Percentiles rank a stretch among this genome's conserved stretches.
Conservation (phyloP, 2,888 invertebrate species). For the Lycocerus yunnanus region DNA sequence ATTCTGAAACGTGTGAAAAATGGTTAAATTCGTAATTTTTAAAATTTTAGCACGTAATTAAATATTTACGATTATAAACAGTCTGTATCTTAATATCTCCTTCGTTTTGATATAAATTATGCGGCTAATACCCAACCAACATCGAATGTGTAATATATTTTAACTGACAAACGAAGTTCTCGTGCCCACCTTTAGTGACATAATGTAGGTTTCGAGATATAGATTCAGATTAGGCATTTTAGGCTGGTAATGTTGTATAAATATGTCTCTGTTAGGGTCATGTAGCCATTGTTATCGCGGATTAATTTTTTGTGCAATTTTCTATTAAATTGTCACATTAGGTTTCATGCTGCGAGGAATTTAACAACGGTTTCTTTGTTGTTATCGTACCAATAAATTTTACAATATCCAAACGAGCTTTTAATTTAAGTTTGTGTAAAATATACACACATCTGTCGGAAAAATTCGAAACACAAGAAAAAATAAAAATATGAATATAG, state of each 20-base stretch:
- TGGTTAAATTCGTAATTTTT: background rate
- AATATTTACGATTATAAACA: background rate
- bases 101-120: background rate
- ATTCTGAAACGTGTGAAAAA: background rate
- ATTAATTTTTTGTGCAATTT: constrained; percentile 50
- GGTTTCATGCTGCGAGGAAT: constrained; percentile 45
- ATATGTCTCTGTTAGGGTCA: constrained; percentile 45
- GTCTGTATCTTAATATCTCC: background rate
- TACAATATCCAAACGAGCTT: constrained; percentile 19
- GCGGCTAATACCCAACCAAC: background rate
- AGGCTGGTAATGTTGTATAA: constrained; percentile 50
- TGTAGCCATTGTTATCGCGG: constrained; percentile 43
- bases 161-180: constrained; percentile 1
- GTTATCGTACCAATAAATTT: constrained; percentile 30
- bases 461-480: constrained; percentile 11
- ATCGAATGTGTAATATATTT: background rate
- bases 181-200: constrained; percentile 15
- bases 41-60: background rate
- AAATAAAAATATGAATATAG: constrained; percentile 32
- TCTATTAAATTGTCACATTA: constrained; percentile 49
- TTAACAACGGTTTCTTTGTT: constrained; percentile 35
- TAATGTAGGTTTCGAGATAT: constrained; percentile 8
- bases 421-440: constrained; percentile 20
- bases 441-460: constrained; percentile 16
- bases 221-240: constrained; percentile 35